Evolutionary conservation across 2,797 vertebrate species (phyloP), one percentile per base, ranked within the genome.

Genomic region (Falco berigora): DNA sequence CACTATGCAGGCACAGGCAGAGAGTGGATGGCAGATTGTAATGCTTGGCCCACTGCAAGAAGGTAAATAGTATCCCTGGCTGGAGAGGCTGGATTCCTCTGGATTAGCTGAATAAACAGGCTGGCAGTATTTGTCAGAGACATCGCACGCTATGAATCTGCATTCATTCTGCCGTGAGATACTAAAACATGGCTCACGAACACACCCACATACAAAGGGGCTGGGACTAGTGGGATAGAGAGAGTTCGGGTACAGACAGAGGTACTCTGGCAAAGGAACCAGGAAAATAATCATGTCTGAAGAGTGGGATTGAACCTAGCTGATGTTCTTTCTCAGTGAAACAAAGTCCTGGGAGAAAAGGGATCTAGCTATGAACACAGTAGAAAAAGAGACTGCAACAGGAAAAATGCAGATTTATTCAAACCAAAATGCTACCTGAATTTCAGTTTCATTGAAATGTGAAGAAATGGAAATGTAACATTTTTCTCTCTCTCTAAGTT

Each of bases 1-100:
- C 6, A 22, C 5, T n/a, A 25, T 0, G 0, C 2, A 6, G 34
- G 28, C 47, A 79, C 15, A 21, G 59, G 27, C 64, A 53, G 36
- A 34, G 25, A 83, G 21, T 2, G 7, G 49, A 62, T 5, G 62
- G 40, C 38, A 44, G 47, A 28, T 2, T 27, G 38, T 76, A 86
- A 13, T 27, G 75, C n/a, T 64, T 81, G 64, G 64, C 20, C n/a
- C 3, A 2, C 55, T 81, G 30, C 47, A 59, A 47, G 63, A 78
- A 69, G 28, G 28, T 20, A 28, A n/a, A 34, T 10, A 27, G 25
- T 28, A 32, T 46, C 44, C 53, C 58, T 72, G 62, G 24, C 42
- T 84, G 63, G 42, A 74, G 30, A 88, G 25, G 13, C 25, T 77
- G 62, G 32, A 21, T 22, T 94, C n/a, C 21, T 42, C 8, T 4